Conservation (phyloP, 2,888 invertebrate genomes). For the Anagyrus pseudococci region DNA sequence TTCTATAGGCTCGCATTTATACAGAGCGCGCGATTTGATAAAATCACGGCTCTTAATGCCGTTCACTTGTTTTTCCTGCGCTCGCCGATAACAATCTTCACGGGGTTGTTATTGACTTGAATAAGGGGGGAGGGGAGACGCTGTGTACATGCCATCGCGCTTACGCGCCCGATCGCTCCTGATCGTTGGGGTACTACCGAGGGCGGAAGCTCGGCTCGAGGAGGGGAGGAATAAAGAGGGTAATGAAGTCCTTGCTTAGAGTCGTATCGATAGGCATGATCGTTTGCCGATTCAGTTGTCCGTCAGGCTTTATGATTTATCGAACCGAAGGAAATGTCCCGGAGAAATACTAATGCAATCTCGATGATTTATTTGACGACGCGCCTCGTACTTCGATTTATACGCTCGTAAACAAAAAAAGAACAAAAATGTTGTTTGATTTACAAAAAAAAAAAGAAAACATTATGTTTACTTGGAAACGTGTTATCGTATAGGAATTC, state of each 20-base stretch:
- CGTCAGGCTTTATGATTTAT: too few species aligned
- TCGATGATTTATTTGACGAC: too few species aligned
- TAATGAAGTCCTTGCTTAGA: neutral
- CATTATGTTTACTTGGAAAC: too few species aligned
- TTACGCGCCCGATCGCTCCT: slow-evolving; percentile 10
- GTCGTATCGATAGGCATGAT: too few species aligned
- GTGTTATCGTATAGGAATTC: too few species aligned
- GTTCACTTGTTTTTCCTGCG: slow-evolving; percentile 55
- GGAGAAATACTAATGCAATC: too few species aligned
- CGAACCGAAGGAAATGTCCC: too few species aligned
- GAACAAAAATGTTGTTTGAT: too few species aligned
- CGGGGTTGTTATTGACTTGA: slow-evolving; percentile 43
- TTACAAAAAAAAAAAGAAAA: too few species aligned
- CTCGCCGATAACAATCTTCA: slow-evolving; percentile 52
- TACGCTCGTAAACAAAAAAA: too few species aligned
- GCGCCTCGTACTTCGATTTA: too few species aligned
- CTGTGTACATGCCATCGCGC: slow-evolving; percentile 34
- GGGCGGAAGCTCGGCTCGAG: neutral
- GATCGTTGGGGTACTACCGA: slow-evolving; percentile 1
- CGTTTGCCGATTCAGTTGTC: too few species aligned
- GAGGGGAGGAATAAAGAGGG: slow-evolving; percentile 3
- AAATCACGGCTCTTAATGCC: slow-evolving; percentile 49
- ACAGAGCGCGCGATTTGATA: slow-evolving; percentile 27
- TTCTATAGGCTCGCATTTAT: slow-evolving; percentile 47
- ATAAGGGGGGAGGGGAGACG: slow-evolving; percentile 34